These are phyloP conservation scores for Tanytarsus gracilentus DNA, from an alignment of 2,888 invertebrate genomes.

Conservation along the genomic window DNA sequence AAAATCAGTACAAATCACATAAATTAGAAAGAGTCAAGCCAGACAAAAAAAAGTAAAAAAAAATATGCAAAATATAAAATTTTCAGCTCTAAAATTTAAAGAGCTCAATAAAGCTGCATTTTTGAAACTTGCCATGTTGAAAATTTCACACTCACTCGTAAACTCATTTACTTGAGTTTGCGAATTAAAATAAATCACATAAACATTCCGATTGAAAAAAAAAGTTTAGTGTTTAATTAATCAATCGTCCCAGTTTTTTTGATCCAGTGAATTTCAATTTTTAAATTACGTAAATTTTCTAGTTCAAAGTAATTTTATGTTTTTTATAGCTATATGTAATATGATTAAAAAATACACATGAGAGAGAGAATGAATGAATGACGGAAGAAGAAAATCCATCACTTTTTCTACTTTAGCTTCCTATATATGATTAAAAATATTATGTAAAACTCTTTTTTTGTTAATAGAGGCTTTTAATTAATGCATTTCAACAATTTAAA, in stretches of 20 bases:
- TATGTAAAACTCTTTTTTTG: not conserved
- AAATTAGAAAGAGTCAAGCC: not conserved
- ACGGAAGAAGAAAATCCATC: not conserved
- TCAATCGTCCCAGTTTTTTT: constrained; percentile 15
- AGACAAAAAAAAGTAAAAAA: not conserved
- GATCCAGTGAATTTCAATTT: constrained; percentile 3
- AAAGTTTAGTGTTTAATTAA: not conserved
- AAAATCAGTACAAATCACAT: constrained; percentile 21
- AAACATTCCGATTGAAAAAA: constrained; percentile 16
- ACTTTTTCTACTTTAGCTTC: not conserved
- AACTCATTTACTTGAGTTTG: not conserved
- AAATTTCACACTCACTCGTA: not conserved
- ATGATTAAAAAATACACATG: not conserved
- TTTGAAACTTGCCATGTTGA: constrained; percentile 24
- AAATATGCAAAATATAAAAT: not conserved
- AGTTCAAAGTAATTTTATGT: constrained; percentile 20
- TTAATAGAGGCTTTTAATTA: constrained; percentile 23
- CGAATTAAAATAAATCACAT: not conserved
- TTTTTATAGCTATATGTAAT: not conserved
- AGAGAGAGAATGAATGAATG: not conserved
- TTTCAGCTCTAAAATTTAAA: not conserved
- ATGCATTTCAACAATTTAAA: constrained; percentile 16
- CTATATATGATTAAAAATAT: not conserved
- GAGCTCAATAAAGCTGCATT: constrained; percentile 16
- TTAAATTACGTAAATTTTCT: constrained; percentile 21